Evolutionary conservation across 2,888 invertebrate genomes (phyloP), one percentile per base, ranked within the genome.

Genomic region (Agonopterix heracliana): DNA sequence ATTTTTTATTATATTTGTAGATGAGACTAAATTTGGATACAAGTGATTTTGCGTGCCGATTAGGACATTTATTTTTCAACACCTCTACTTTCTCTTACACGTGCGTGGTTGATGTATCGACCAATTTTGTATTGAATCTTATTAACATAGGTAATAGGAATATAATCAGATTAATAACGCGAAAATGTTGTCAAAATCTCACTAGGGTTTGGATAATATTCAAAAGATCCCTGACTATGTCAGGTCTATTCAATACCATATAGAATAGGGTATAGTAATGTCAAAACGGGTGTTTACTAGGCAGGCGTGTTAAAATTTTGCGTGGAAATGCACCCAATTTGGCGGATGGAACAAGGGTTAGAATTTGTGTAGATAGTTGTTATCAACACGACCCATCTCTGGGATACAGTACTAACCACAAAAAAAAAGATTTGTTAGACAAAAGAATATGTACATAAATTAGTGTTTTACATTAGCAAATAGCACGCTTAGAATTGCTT

Each of bases 301-400:
- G 69, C 68, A 61, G 61, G 13, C 66, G 68, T 74, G 78, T 82
- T 77, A 74, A 78, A 85, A 84, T 81, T 76, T 81, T 69, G 72
- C 75, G 69, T 77, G 71, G 73, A 83, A 85, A 78, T 82, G 81
- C 78, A 80, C 74, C 84, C 83, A 84, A 85, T 86, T 86, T 82
- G 68, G 70, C 66, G 79, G 72, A 82, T 81, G 78, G 74, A 75
- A 77, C 77, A 77, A 73, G 81, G 81, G 79, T 74, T 76, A 81
- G 81, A 84, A 84, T 86, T 83, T 83, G 81, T 77, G 78, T 78
- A 74, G 75, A 82, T 81, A 79, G 72, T 77, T 73, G 72, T 78
- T 87, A 86, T 86, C 85, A 78, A 56, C 64, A 66, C 67, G 65
- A 63, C 78, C 81, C 78, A 83, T 84, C 81, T 69, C 66, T 12